Conservation (phyloP, 2,797 vertebrate species). For the Antrozous pallidus region DNA sequence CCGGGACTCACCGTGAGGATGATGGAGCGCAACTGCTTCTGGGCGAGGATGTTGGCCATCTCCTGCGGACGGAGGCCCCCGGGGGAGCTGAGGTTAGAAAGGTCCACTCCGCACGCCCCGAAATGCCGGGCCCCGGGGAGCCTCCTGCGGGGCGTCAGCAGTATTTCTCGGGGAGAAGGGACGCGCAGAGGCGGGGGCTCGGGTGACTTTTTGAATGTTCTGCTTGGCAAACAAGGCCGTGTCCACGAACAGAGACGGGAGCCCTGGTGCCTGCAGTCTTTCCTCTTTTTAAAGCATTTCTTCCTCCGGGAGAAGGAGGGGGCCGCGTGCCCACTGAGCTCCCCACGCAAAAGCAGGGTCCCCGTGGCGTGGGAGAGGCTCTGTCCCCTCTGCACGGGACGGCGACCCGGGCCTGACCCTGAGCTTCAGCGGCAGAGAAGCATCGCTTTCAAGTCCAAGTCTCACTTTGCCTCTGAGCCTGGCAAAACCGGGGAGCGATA, state of each 20-base stretch:
- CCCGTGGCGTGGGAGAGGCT: background rate
- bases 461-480: background rate
- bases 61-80: conserved; percentile 84
- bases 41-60: conserved; percentile 97
- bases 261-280: background rate
- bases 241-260: background rate
- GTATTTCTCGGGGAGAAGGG: conserved; percentile 51
- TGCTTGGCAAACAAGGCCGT: background rate
- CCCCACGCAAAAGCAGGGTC: background rate
- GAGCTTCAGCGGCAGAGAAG: background rate
- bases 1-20: conserved; percentile 93
- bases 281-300: background rate
- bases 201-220: background rate
- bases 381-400: too few relatives aligned
- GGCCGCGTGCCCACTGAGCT: background rate
- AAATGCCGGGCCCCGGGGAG: background rate
- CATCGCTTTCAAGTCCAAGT: background rate
- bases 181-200: background rate
- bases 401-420: background rate
- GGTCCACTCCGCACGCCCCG: background rate
- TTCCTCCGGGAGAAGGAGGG: background rate
- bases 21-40: conserved; percentile 96
- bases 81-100: background rate
- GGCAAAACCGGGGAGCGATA: background rate
- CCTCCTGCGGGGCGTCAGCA: conserved; percentile 57